Percentiles rank a stretch among this genome's conserved stretches.
Conservation (phyloP, 2,113 vertebrate species). For the Myocastor coypus region DNA sequence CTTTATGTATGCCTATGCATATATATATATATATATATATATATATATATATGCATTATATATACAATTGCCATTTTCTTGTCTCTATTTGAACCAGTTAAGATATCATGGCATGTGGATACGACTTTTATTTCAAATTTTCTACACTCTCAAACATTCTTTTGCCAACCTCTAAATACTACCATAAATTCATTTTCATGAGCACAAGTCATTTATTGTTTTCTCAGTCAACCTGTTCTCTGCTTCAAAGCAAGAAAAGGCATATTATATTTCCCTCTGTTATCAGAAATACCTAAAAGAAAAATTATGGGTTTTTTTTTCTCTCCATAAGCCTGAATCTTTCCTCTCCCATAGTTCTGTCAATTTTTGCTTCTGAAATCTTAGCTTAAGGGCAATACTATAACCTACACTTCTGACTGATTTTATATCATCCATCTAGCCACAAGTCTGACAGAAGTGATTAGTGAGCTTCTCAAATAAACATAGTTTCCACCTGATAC, state of each 20-base stretch:
- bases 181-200: background rate
- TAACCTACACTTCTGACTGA: slow-evolving; percentile 32
- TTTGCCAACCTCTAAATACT: background rate
- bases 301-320: slow-evolving; percentile 18
- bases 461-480: slow-evolving; percentile 57
- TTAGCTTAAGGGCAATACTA: slow-evolving; percentile 31
- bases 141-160: background rate
- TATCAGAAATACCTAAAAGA: slow-evolving; percentile 33
- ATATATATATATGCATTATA: background rate
- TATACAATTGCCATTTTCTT: background rate
- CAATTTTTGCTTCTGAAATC: slow-evolving; percentile 51
- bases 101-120: background rate
- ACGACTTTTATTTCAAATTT: slow-evolving; percentile 43
- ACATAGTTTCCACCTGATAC: slow-evolving; percentile 49
- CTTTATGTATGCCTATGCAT: background rate
- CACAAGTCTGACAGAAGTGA: slow-evolving; percentile 41
- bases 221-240: slow-evolving; percentile 3
- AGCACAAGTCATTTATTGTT: background rate
- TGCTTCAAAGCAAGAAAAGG: slow-evolving; percentile 39
- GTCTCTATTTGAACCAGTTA: background rate
- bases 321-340: background rate
- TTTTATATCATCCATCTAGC: slow-evolving; percentile 58
- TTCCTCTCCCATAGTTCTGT: slow-evolving; percentile 31
- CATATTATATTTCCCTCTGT: slow-evolving; percentile 34
- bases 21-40: background rate